phyloP scores from a whole-genome alignment of 2,797 vertebrate genomes.

The Spheniscus humboldti region DNA sequence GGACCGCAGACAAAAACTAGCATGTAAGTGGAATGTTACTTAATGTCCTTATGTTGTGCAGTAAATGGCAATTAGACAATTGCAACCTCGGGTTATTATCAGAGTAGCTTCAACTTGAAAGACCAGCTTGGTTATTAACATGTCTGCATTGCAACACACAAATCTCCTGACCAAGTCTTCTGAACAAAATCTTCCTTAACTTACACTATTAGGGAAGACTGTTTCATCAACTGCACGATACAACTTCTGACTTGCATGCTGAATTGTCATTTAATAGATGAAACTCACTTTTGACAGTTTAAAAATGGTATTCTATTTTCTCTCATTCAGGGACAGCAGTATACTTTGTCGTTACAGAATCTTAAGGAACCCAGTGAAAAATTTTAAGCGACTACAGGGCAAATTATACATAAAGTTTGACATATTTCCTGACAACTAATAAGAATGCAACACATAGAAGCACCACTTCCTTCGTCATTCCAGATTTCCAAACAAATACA shows the following conservation, averaged over 20 bases:
- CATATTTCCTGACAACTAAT: accelerated
- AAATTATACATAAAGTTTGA: background rate
- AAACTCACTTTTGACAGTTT: background rate
- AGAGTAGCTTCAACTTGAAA: background rate
- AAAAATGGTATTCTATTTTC: background rate
- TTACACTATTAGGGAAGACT: background rate
- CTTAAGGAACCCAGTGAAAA: background rate
- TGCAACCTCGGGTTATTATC: background rate
- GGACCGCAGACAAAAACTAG: background rate
- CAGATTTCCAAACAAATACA: background rate
- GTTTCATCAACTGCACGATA: background rate
- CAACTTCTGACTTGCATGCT: background rate
- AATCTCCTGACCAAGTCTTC: background rate
- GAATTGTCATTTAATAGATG: background rate
- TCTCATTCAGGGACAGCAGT: background rate
- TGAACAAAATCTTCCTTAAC: background rate
- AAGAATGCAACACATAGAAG: background rate
- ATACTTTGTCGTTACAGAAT: background rate
- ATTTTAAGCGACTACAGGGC: background rate
- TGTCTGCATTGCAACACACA: background rate
- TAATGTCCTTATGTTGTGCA: background rate
- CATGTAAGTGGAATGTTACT: background rate
- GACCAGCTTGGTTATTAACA: background rate
- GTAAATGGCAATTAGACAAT: background rate
- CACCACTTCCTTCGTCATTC: background rate